Conservation (phyloP, 2,113 vertebrate species). For the Cathartes aura region DNA sequence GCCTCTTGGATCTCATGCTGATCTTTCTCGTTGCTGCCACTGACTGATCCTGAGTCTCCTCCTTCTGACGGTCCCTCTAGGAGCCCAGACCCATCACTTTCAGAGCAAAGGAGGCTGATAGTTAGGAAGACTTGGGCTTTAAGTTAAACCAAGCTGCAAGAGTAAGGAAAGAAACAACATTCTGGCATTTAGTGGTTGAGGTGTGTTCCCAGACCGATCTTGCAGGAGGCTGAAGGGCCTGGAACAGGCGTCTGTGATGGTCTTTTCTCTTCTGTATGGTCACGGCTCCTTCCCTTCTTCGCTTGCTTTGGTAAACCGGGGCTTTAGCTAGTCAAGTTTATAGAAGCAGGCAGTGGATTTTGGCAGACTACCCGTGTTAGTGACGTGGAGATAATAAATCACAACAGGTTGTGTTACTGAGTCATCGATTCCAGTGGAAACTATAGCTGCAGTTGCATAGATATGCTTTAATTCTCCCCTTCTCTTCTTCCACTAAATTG, state of each 20-base stretch:
- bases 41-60: not conserved
- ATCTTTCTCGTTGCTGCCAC: not conserved
- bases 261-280: not conserved
- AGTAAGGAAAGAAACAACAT: not conserved
- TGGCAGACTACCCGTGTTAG: not conserved
- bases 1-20: not conserved
- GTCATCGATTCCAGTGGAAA: constrained; percentile 49
- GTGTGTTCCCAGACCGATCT: not conserved
- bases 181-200: not conserved
- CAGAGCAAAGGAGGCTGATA: not conserved
- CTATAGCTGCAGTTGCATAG: constrained; percentile 13
- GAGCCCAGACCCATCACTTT: not conserved
- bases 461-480: not conserved
- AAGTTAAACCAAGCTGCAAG: not conserved
- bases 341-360: not conserved
- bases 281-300: not conserved
- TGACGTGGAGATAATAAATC: constrained; percentile 8
- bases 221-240: not conserved
- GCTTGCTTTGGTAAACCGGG: not conserved
- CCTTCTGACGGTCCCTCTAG: not conserved
- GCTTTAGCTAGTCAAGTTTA: not conserved
- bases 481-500: not conserved
- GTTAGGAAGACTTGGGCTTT: not conserved
- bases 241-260: not conserved
- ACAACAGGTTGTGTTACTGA: constrained; percentile 44